Percentiles rank a stretch among this genome's conserved stretches.
These are phyloP conservation scores for Andrena chrysosceles DNA, from an alignment of 2,888 invertebrate species.

Conservation along the genomic window DNA sequence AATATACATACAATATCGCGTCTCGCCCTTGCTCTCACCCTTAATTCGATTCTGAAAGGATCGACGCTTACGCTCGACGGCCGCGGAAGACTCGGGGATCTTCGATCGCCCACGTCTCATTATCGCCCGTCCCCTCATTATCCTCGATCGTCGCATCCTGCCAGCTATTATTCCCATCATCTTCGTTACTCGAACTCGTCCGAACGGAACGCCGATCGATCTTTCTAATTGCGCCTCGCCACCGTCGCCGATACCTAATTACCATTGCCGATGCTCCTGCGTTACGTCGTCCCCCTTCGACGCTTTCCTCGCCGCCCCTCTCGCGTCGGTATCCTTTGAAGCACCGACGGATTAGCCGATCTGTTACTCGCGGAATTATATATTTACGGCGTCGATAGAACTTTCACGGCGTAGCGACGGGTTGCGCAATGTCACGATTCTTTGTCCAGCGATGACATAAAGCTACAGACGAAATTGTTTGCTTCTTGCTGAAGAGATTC, in stretches of 20 bases:
- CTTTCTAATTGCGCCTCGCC: constrained; percentile 52
- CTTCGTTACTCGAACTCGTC: constrained; percentile 53
- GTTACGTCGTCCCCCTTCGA: background rate
- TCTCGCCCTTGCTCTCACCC: constrained; percentile 43
- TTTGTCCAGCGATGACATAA: constrained; percentile 18
- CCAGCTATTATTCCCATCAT: constrained; percentile 61
- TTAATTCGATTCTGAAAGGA: constrained; percentile 53
- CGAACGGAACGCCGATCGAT: constrained; percentile 61
- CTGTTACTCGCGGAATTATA: background rate
- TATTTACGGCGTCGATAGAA: background rate
- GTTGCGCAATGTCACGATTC: constrained; percentile 22
- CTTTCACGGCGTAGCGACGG: constrained; percentile 21
- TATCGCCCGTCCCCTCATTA: constrained; percentile 45
- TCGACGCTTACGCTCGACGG: constrained; percentile 41
- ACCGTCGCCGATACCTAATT: constrained; percentile 54
- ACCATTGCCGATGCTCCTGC: constrained; percentile 37
- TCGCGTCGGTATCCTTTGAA: background rate
- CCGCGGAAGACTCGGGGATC: background rate
- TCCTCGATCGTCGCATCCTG: constrained; percentile 64
- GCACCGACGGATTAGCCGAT: background rate
- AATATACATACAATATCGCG: constrained; percentile 49
- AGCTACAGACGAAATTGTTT: constrained; percentile 10
- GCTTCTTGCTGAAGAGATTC: background rate
- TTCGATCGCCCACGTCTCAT: constrained; percentile 37
- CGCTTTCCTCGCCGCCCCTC: background rate